Conservation (phyloP, 2,797 vertebrate genomes). For the Chelon auratus region DNA sequence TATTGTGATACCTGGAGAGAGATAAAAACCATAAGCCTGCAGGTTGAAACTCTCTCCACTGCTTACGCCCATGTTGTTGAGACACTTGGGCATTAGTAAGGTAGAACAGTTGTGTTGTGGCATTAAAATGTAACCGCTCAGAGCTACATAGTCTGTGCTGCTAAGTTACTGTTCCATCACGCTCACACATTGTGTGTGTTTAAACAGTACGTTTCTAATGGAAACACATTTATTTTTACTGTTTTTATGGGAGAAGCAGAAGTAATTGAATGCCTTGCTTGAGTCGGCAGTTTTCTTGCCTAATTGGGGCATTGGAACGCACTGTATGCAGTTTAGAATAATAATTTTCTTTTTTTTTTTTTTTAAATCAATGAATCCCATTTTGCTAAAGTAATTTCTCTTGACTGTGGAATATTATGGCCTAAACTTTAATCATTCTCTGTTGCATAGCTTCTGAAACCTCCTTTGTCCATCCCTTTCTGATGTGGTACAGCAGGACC, state of each 20-base stretch:
- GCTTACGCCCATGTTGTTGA: neutral
- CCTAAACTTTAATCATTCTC: neutral
- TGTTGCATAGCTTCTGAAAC: neutral
- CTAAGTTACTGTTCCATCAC: neutral
- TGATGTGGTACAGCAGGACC: too few species aligned
- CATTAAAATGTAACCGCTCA: constrained; percentile 9
- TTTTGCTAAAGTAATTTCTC: too few species aligned
- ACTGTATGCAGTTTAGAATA: too few species aligned
- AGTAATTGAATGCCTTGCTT: neutral
- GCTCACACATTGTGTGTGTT: neutral
- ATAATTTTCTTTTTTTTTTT: too few species aligned
- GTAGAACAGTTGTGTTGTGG: neutral
- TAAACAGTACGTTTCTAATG: neutral
- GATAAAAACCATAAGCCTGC: constrained; percentile 14
- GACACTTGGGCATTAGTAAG: constrained; percentile 27
- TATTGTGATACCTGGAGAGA: constrained; percentile 15
- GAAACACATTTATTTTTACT: neutral
- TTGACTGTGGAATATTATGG: neutral
- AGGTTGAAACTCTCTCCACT: constrained; percentile 21
- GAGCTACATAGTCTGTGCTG: neutral
- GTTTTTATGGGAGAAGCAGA: neutral
- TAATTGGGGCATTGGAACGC: too few species aligned
- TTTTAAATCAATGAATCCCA: too few species aligned
- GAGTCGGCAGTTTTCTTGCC: too few species aligned
- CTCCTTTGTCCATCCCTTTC: neutral